Conservation (phyloP, 2,888 invertebrate species). For the Trissoscelio sp. region DNA sequence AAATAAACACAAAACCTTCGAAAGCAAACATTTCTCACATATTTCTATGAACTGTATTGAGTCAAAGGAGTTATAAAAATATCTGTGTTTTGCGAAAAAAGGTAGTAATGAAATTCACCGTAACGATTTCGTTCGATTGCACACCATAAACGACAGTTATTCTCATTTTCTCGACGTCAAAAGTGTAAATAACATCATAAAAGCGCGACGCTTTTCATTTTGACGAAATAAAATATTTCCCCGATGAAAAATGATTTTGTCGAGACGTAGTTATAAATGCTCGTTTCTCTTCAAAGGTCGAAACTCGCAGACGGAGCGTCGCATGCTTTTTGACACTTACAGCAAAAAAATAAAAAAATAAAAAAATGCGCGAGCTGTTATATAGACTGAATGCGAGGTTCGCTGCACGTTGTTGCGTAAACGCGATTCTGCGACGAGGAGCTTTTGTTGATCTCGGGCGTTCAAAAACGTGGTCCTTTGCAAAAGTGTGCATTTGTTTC, state of each 20-base stretch:
- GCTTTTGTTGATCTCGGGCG: conserved; percentile 62
- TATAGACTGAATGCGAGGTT: conserved; percentile 44
- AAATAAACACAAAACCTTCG: too few relatives aligned
- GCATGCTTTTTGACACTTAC: conserved; percentile 57
- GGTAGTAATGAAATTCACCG: too few relatives aligned
- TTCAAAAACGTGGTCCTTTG: conserved; percentile 54
- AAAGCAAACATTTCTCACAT: too few relatives aligned
- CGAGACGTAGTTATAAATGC: conserved; percentile 42
- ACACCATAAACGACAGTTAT: neutral
- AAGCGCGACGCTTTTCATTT: conserved; percentile 32
- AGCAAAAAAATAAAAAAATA: conserved; percentile 56
- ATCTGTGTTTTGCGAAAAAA: too few relatives aligned
- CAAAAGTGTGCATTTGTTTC: conserved; percentile 60
- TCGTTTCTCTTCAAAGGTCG: conserved; percentile 53
- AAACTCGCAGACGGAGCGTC: conserved; percentile 40
- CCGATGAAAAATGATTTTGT: conserved; percentile 43
- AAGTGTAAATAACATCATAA: conserved; percentile 23
- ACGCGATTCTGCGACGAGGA: conserved; percentile 44
- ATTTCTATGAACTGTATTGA: too few relatives aligned
- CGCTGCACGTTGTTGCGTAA: conserved; percentile 56
- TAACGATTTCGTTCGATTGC: conserved; percentile 29
- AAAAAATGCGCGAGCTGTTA: neutral
- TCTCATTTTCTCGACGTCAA: conserved; percentile 5
- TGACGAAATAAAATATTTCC: conserved; percentile 43
- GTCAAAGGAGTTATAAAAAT: too few relatives aligned